Conservation (phyloP, 92 coral and sea anemone genomes). For the Porites divaricata region DNA sequence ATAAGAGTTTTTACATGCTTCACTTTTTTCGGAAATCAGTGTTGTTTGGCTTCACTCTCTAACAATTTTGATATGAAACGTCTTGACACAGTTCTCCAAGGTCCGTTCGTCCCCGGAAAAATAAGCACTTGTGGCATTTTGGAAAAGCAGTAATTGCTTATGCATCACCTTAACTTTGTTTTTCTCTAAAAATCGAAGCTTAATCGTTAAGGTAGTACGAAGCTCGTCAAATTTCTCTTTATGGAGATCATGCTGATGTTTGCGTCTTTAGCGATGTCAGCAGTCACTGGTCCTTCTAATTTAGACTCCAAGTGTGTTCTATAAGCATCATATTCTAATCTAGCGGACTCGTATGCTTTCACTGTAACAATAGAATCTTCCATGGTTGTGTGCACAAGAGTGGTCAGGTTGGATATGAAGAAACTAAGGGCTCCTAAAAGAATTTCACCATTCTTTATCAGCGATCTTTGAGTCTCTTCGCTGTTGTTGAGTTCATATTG, state of each 20-base stretch:
- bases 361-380: slow-evolving; percentile 96
- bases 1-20: too few relatives aligned
- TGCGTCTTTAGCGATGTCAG: slow-evolving; percentile 82
- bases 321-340: slow-evolving; percentile 98
- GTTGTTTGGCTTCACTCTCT: slow-evolving; percentile 76
- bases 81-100: slow-evolving; percentile 87
- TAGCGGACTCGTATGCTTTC: slow-evolving; percentile 93
- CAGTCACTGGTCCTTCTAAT: slow-evolving; percentile 73
- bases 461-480: slow-evolving; percentile 89
- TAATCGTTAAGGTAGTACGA: slow-evolving; percentile 88
- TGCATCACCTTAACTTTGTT: slow-evolving; percentile 99
- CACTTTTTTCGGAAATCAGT: slow-evolving; percentile 73
- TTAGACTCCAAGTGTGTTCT: slow-evolving; percentile 86
- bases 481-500: slow-evolving; percentile 93
- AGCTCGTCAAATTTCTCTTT: slow-evolving; percentile 91
- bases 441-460: slow-evolving; percentile 92
- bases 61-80: slow-evolving; percentile 88
- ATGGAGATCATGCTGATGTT: slow-evolving; percentile 84
- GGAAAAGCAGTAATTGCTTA: slow-evolving; percentile 91
- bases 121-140: slow-evolving; percentile 97
- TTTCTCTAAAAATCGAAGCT: slow-evolving; percentile 93
- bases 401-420: slow-evolving; percentile 89
- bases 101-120: slow-evolving; percentile 97
- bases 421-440: slow-evolving; percentile 91
- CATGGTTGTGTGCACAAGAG: slow-evolving; percentile 94